Evolutionary conservation across 1,140 invertebrate genomes (phyloP), one percentile per base, ranked within the genome.

Genomic region (Hycleus phaleratus): DNA sequence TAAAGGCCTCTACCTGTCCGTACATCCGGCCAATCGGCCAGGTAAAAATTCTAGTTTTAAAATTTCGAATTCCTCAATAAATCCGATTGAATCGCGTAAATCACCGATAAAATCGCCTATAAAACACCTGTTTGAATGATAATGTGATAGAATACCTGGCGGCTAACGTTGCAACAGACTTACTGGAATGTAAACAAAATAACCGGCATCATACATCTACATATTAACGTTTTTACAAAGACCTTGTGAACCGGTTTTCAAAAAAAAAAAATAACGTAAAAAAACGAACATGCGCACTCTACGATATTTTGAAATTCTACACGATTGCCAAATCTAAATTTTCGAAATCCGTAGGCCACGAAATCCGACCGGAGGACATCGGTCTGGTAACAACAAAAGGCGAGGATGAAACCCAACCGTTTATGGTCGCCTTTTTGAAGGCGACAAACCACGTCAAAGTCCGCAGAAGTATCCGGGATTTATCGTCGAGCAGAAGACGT

Each of bases 391-490:
- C 85, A 49, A 80, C 82, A 2, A 83, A 83, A 61, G 87, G 86
- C 0, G 79, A 86, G 43, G 86, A 88, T 64, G 88, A 91, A 58
- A 87, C 86, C 62, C 89, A 94, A 69, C 91, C 93, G 0, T 93
- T 95, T 74, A 83, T 93, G 81, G 89, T 92, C 4, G 88, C 86
- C 2, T 95, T 91, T 71, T 85, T 94, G 62, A 87, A 89, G 69
- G 84, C 79, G 40, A 76, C 77, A 3, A 79, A 77, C 10, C 54
- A 75, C 46, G 75, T 69, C 62, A 82, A 67, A 76, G 78, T 56
- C 63, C 74, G 58, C 75, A 71, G 38, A 65, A 74, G 48, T 72
- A 71, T 60, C 76, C 78, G 68, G 69, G 78, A 71, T 42, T 73
- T 77, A 8, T 68, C 18, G 18, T 18, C 77, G 32, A 79, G 80